Conservation (phyloP, 2,113 vertebrate species). For the Papio anubis region DNA sequence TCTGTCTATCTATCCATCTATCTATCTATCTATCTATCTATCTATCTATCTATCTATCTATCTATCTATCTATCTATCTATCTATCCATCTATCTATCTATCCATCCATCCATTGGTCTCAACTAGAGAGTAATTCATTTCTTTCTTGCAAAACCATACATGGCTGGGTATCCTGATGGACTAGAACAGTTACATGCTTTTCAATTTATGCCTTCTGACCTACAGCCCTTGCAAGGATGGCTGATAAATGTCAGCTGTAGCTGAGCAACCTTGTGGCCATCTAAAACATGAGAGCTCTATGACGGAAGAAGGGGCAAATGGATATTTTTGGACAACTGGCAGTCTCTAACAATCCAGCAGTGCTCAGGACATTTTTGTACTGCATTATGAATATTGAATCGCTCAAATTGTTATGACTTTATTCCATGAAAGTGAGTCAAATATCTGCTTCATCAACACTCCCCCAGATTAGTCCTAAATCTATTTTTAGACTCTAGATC, state of each 20-base stretch:
- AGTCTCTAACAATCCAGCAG: background rate
- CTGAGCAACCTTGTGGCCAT: background rate
- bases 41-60: rapidly evolving
- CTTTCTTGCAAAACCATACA: background rate
- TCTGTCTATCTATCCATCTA: no score
- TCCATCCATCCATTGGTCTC: no score
- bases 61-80: no score
- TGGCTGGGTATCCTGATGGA: background rate
- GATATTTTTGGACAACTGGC: background rate
- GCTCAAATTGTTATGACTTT: background rate
- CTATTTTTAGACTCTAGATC: background rate
- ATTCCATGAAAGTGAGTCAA: background rate
- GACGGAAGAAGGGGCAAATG: background rate
- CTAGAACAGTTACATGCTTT: background rate
- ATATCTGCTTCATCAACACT: background rate
- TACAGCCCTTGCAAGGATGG: background rate
- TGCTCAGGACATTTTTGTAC: background rate
- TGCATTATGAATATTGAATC: background rate
- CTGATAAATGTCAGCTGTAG: background rate
- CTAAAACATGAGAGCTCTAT: background rate
- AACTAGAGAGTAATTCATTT: background rate
- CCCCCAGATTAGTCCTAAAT: background rate
- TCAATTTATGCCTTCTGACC: background rate
- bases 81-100: no score
- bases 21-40: no score